Evolutionary conservation across 2,113 vertebrate species (phyloP), one percentile per base, ranked within the genome.

Genomic region (Laterallus jamaicensis): DNA sequence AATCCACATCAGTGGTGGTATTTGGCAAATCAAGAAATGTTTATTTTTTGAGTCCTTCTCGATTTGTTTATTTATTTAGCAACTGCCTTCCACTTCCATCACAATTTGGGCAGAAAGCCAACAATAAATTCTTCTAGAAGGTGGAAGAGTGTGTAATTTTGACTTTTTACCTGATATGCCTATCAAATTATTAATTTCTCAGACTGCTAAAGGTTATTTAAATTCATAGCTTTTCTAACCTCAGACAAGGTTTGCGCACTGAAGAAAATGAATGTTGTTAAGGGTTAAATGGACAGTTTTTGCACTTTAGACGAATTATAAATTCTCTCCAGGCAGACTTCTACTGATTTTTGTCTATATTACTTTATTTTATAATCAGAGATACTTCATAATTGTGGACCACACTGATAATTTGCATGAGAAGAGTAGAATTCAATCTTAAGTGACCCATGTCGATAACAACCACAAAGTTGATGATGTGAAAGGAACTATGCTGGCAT

Each of bases 151-250:
- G 28, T 69, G 77, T 78, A 0, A 92, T 95, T 96, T 94, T 83
- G 95, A 89, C 40, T 75, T 95, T 96, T 97, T 97, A 70, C 70
- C 88, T 96, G 80, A 95, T 97, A 94, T 35, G 95, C 69, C 82
- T 96, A 96, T 97, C 90, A 97, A 97, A 97, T 97, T 93, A 95
- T 93, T 97, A 22, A 96, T 96, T 97, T 97, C 91, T 96, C 71
- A 89, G 50, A 54, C 69, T 95, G 91, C 60, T 96, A 96, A 97
- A 96, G 29, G 80, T 97, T 97, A 95, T 97, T 97, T 96, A 96
- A 97, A 98, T 96, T 97, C 85, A 96, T 96, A 92, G 80, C 56
- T 97, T 97, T 97, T 97, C 90, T 96, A 96, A 96, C 66, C 68
- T 93, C 71, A 96, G 89, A 77, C 50, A 97, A 93, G 93, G 60